A percentile compares a stretch with the other conserved stretches of the same genome.
Conservation (phyloP, 1,140 invertebrate species). For the Diachasmimorpha longicaudata region DNA sequence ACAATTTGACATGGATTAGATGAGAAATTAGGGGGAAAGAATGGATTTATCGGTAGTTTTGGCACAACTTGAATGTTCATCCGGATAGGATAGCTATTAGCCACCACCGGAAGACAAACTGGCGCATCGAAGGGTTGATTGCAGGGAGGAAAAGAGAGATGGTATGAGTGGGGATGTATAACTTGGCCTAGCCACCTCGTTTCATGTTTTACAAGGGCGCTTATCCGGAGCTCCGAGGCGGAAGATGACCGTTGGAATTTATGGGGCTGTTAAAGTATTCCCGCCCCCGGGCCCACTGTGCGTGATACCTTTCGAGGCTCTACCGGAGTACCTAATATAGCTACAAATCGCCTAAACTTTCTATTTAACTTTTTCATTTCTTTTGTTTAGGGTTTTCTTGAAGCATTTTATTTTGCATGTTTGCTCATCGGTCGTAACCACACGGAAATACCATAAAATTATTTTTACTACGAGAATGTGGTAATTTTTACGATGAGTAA, state of each 20-base stretch:
- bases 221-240: conserved; percentile 45
- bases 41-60: background rate
- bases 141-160: conserved; percentile 28
- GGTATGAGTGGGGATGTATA: background rate
- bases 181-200: conserved; percentile 28
- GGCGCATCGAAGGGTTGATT: conserved; percentile 40
- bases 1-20: background rate
- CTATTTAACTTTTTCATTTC: background rate
- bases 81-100: conserved; percentile 23
- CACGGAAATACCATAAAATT: too few relatives aligned
- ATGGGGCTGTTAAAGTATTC: conserved; percentile 52
- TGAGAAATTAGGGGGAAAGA: background rate
- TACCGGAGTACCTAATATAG: background rate
- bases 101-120: conserved; percentile 23
- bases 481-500: too few relatives aligned
- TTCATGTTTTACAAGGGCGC: conserved; percentile 47
- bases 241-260: conserved; percentile 58
- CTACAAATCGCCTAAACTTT: background rate
- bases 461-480: too few relatives aligned
- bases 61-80: background rate
- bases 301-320: background rate
- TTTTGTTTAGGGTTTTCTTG: background rate
- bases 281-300: background rate
- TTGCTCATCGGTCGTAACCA: background rate
- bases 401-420: background rate